phyloP scores from a whole-genome alignment of 2,797 vertebrate species.

The Dryobates pubescens region DNA sequence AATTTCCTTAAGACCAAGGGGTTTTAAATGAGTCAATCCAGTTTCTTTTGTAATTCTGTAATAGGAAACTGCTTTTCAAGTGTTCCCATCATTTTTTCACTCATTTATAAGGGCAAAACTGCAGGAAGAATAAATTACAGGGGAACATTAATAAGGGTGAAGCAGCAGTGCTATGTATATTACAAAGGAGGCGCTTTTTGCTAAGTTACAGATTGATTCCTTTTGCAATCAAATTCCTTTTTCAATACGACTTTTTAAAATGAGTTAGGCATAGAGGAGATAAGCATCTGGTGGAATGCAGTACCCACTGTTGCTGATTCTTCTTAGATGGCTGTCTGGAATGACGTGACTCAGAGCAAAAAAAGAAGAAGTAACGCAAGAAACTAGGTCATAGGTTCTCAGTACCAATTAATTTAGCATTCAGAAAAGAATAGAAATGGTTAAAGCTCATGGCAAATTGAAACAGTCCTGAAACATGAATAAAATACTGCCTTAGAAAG shows the following conservation, averaged over 20 bases:
- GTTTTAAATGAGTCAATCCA: not conserved
- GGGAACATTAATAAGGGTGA: slow-evolving; percentile 51
- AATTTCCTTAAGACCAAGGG: slow-evolving; percentile 37
- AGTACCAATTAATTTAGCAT: slow-evolving; percentile 63
- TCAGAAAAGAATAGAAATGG: slow-evolving; percentile 19
- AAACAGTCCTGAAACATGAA: slow-evolving; percentile 50
- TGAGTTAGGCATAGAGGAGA: not conserved
- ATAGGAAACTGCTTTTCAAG: not conserved
- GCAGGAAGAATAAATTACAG: slow-evolving; percentile 27
- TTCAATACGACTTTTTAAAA: slow-evolving; percentile 14
- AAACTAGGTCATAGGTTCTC: slow-evolving; percentile 10
- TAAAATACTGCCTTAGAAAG: not conserved
- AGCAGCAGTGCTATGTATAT: slow-evolving; percentile 41
- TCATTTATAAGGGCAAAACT: slow-evolving; percentile 32
- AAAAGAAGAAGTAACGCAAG: not conserved
- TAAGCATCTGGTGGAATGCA: not conserved
- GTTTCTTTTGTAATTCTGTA: slow-evolving; percentile 24
- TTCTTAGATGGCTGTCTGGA: not conserved
- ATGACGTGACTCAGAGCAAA: slow-evolving; percentile 7
- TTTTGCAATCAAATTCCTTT: slow-evolving; percentile 30
- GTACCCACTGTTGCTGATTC: not conserved
- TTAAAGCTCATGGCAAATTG: slow-evolving; percentile 25
- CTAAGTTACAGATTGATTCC: slow-evolving; percentile 22
- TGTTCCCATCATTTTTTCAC: slow-evolving; percentile 27
- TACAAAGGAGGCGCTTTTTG: slow-evolving; percentile 34